Evolutionary conservation across 2,797 vertebrate species (phyloP), one percentile per base, ranked within the genome.

Genomic region (Scleropages formosus): DNA sequence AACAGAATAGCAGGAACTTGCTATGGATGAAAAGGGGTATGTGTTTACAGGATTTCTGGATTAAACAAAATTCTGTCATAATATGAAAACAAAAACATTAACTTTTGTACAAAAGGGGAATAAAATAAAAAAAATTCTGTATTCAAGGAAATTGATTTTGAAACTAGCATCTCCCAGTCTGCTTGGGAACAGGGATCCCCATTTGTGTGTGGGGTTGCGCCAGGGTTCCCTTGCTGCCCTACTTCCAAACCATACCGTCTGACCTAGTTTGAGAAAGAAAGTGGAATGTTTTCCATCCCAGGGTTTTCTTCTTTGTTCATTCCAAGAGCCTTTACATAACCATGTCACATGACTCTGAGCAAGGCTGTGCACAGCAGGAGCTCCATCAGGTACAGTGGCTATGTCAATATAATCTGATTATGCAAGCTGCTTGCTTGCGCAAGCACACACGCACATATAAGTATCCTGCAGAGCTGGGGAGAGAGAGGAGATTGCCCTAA

Each of bases 251-350:
- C 84, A 83, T 86, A 84, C 83, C 86, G 87, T 81, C 77, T 91
- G 89, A 89, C 90, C 87, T 84, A 90, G 82, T 90, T 89, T 88
- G 83, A 84, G 79, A 83, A 81, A 10, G 78, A 80, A 66, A 76
- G 80, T 81, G 88, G 87, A 89, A 88, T 91, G 90, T 88, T 88
- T 87, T 86, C 87, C 85, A 87, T 88, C 84, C 87, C 82, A 85
- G 89, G 88, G 88, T 89, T 49, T 47, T 59, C 88, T 88, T 89
- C 89, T 88, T 91, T 90, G 89, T 92, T 90, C 91, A 88, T 89
- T 90, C 87, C 89, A 89, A 85, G 84, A 83, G 83, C 76, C 81
- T 82, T 91, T 92, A 90, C 90, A 89, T 88, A 92, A 92, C 83
- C 31, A n/a, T 18, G 82, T 92, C 89, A 91, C 83, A 86, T 92